Evolutionary conservation across 2,888 invertebrate genomes (phyloP).

Genomic region (Scaeva pyrastri): DNA sequence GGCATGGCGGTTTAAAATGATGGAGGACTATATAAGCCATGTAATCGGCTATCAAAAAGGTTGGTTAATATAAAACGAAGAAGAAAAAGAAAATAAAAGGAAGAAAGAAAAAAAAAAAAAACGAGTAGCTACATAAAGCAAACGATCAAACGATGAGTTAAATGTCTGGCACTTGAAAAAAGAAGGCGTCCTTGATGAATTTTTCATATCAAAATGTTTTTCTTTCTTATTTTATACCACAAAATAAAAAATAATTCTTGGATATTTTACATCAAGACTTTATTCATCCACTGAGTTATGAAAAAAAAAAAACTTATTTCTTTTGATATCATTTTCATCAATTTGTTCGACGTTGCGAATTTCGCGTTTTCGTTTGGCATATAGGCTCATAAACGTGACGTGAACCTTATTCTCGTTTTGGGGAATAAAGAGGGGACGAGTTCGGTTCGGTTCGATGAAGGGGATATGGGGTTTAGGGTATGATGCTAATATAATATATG

Average conservation of each 20-base stretch:
- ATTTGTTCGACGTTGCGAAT: slow-evolving; percentile 3
- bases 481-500: slow-evolving; percentile 10
- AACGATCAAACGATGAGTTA: slow-evolving; percentile 20
- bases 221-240: neutral
- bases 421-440: too few relatives aligned
- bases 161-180: slow-evolving; percentile 50
- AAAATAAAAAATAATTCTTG: neutral
- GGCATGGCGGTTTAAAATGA: slow-evolving; percentile 1
- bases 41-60: neutral
- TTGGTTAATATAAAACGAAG: neutral
- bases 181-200: slow-evolving; percentile 48
- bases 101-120: neutral
- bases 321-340: slow-evolving; percentile 38
- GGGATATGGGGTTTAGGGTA: neutral
- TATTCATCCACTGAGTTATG: neutral
- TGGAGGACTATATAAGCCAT: neutral
- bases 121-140: neutral
- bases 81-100: neutral
- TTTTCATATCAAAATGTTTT: slow-evolving; percentile 21
- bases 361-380: neutral
- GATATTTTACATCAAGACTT: slow-evolving; percentile 9
- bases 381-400: neutral
- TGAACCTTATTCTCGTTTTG: neutral
- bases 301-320: slow-evolving; percentile 2
- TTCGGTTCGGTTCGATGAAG: neutral